Evolutionary conservation across 2,888 invertebrate genomes (phyloP).

Genomic region (Leptinotarsa peninsularis): DNA sequence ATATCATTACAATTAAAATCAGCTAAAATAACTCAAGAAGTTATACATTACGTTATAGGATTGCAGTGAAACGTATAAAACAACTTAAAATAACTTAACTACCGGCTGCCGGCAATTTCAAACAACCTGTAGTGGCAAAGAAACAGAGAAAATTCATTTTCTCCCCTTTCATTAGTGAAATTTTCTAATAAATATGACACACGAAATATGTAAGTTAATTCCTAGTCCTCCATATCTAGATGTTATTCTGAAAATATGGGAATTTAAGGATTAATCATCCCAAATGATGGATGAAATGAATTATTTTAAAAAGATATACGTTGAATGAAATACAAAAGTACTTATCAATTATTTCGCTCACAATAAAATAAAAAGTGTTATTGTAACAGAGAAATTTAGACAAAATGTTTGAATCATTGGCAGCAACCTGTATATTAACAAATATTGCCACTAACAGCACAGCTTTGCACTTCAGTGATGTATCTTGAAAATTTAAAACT

Average conservation of each 20-base stretch:
- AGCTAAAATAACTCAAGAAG: slow-evolving; percentile 39
- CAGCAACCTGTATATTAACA: slow-evolving; percentile 29
- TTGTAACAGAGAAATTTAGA: background rate
- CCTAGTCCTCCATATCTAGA: too few relatives aligned
- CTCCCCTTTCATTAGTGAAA: too few relatives aligned
- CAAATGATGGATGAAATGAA: too few relatives aligned
- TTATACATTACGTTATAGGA: slow-evolving; percentile 34
- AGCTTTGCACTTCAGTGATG: slow-evolving; percentile 44
- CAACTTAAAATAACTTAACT: slow-evolving; percentile 42
- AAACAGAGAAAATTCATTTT: background rate
- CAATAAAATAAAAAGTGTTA: too few relatives aligned
- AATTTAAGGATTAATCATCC: too few relatives aligned
- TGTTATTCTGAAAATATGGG: too few relatives aligned
- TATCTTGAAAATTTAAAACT: slow-evolving; percentile 46
- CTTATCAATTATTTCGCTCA: too few relatives aligned
- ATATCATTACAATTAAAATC: slow-evolving; percentile 24
- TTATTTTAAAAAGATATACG: too few relatives aligned
- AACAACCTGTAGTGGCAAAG: background rate
- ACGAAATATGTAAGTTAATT: too few relatives aligned
- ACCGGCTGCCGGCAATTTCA: slow-evolving; percentile 28
- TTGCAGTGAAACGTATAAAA: slow-evolving; percentile 34
- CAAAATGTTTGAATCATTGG: slow-evolving; percentile 16
- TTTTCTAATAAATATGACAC: too few relatives aligned
- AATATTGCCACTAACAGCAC: slow-evolving; percentile 26
- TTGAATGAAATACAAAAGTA: too few relatives aligned